Conservation (phyloP, 2,797 vertebrate species). For the Clarias laeviceps region DNA sequence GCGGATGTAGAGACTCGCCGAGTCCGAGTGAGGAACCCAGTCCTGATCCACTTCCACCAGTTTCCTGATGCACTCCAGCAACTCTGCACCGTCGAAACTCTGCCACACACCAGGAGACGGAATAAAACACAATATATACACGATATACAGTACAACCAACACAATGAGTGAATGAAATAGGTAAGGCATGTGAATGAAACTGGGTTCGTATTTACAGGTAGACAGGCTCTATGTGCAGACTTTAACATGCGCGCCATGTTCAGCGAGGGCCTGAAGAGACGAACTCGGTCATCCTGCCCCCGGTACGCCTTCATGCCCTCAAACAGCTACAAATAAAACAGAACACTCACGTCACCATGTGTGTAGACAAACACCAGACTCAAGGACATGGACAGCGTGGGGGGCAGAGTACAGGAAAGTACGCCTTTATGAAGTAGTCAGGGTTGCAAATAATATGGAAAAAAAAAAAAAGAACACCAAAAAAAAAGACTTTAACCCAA, state of each 20-base stretch:
- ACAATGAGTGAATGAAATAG: neutral
- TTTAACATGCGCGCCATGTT: slow-evolving; percentile 87
- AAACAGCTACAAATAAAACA: slow-evolving; percentile 75
- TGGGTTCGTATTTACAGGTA: slow-evolving; percentile 77
- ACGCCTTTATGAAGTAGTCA: neutral
- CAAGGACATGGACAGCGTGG: neutral
- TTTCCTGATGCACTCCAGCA: slow-evolving; percentile 84
- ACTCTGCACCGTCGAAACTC: slow-evolving; percentile 83
- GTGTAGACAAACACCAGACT: neutral
- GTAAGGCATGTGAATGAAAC: neutral
- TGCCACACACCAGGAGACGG: slow-evolving; percentile 55
- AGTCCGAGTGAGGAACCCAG: slow-evolving; percentile 82
- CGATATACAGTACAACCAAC: neutral
- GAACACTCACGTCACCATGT: neutral
- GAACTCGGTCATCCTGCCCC: slow-evolving; percentile 80
- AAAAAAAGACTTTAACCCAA: too few relatives aligned
- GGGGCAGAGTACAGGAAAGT: neutral
- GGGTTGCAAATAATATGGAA: neutral
- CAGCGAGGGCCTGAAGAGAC: slow-evolving; percentile 85
- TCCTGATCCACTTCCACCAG: slow-evolving; percentile 85
- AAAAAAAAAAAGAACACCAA: neutral
- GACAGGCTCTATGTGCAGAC: slow-evolving; percentile 78
- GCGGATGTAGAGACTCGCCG: slow-evolving; percentile 85
- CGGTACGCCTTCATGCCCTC: slow-evolving; percentile 90
- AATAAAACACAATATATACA: neutral